Percentiles rank a stretch among this genome's conserved stretches.
These are phyloP conservation scores for Picathartes gymnocephalus DNA, from an alignment of 2,113 vertebrate genomes.

Conservation along the genomic window DNA sequence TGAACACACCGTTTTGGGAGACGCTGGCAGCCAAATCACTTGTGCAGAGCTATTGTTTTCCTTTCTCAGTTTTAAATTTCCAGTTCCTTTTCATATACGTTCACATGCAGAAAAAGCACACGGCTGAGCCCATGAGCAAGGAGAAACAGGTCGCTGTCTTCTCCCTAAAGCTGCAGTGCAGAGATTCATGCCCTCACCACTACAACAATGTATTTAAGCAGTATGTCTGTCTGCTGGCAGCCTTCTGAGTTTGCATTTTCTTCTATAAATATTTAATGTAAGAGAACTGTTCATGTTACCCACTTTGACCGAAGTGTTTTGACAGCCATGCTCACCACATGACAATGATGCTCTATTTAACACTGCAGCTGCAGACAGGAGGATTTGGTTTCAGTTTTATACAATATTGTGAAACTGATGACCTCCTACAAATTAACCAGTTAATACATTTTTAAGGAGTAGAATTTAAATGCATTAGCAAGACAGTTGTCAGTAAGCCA, in stretches of 20 bases:
- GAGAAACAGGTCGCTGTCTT: neutral
- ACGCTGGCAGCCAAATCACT: neutral
- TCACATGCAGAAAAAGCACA: neutral
- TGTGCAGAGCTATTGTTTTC: neutral
- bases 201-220: constrained; percentile 7
- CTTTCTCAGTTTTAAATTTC: neutral
- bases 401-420: constrained; percentile 26
- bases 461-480: neutral
- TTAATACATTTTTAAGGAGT: constrained; percentile 13
- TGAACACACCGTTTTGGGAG: neutral
- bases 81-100: neutral
- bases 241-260: constrained; percentile 47
- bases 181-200: neutral
- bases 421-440: constrained; percentile 16
- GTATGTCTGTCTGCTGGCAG: constrained; percentile 17
- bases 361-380: constrained; percentile 51
- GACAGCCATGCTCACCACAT: constrained; percentile 60
- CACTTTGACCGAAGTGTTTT: constrained; percentile 51
- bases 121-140: rapidly evolving
- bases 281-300: constrained; percentile 51
- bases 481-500: neutral
- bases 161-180: neutral
- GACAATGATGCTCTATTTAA: constrained; percentile 60
- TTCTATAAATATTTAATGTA: constrained; percentile 61
- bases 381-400: constrained; percentile 48